Conservation (phyloP, 2,797 vertebrate genomes). For the Leptodactylus fallax region DNA sequence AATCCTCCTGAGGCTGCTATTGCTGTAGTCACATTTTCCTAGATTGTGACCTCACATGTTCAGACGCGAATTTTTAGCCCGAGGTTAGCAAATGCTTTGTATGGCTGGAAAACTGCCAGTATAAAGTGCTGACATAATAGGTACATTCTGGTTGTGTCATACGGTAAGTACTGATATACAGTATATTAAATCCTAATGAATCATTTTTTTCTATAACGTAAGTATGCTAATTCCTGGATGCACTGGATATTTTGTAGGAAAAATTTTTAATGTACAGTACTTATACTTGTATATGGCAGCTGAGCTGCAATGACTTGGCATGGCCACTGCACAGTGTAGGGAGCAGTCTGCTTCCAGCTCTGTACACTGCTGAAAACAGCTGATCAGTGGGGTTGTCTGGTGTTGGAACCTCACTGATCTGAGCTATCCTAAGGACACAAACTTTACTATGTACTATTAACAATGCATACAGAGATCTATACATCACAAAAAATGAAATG, state of each 20-base stretch:
- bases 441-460: no score
- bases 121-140: constrained; percentile 8
- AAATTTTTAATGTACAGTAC: no score
- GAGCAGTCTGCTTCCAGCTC: no score
- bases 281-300: no score
- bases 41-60: background rate
- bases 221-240: background rate
- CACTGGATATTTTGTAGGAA: background rate
- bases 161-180: background rate
- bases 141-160: background rate
- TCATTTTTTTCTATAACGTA: background rate
- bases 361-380: no score
- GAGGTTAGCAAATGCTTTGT: background rate
- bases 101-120: constrained; percentile 1
- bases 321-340: no score
- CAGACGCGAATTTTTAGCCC: background rate
- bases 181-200: background rate
- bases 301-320: no score
- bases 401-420: no score
- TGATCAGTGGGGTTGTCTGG: no score
- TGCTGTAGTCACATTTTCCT: constrained; percentile 5
- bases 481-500: no score
- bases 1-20: background rate
- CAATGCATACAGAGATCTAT: no score
- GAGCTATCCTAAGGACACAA: no score